These are phyloP conservation scores for Poeciliopsis infans DNA, from an alignment of 2,797 vertebrate genomes.

Conservation along the genomic window DNA sequence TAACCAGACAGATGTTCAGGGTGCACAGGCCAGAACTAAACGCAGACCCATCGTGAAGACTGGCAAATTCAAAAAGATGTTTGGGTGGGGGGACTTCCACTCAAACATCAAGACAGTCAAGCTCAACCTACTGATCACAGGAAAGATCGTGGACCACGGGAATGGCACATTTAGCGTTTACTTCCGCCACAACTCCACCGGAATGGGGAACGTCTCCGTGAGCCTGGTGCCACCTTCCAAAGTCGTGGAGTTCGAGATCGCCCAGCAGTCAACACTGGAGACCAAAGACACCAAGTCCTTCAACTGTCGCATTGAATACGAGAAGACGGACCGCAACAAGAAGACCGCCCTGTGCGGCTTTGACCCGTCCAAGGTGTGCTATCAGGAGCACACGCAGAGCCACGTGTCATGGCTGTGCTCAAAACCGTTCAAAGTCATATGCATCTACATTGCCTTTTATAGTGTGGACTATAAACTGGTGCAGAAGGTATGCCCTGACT, in stretches of 20 bases:
- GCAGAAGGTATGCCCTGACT: constrained; percentile 98
- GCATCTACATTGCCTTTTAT: constrained; percentile 99
- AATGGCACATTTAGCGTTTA: constrained; percentile 99
- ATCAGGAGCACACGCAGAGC: constrained; percentile 98
- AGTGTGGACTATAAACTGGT: constrained; percentile 99
- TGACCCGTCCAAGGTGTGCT: constrained; percentile 94
- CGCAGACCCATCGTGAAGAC: constrained; percentile 99
- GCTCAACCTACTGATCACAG: constrained; percentile 97
- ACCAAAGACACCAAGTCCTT: constrained; percentile 98
- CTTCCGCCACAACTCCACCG: constrained; percentile 98
- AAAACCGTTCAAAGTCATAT: constrained; percentile 99
- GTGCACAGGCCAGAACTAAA: constrained; percentile 93
- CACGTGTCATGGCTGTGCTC: constrained; percentile 99
- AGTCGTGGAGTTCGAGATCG: constrained; percentile 95
- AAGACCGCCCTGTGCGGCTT: constrained; percentile 94
- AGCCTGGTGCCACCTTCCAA: constrained; percentile 98
- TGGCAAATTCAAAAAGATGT: constrained; percentile 99
- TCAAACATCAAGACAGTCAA: constrained; percentile 99
- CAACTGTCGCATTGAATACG: constrained; percentile 98
- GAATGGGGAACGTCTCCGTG: constrained; percentile 95
- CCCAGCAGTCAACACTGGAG: constrained; percentile 92
- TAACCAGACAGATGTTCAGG: constrained; percentile 94
- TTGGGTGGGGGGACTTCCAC: constrained; percentile 99
- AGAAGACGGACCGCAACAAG: constrained; percentile 98
- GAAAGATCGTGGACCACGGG: constrained; percentile 98